Base-by-base conservation (phyloP, 2,888 invertebrate genomes). In the Apomyelois bistriatella region DNA sequence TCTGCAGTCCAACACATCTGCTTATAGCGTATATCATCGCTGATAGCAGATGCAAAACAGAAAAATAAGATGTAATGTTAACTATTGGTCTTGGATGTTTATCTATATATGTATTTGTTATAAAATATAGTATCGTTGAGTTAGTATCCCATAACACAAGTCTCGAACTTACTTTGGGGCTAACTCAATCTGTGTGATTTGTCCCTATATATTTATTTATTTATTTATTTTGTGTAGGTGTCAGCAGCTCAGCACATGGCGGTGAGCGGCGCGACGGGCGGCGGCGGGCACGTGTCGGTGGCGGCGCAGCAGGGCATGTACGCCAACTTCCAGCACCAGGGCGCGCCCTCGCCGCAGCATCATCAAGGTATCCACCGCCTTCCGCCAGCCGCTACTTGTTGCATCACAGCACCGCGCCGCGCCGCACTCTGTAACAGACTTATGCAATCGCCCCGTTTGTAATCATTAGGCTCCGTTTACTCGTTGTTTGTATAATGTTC, bases 221-320 rank as follows among this genome's bases (percentile, higher is more conserved):
- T 12, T 37, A 12, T 12, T 1, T n/a, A 1, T 52, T 57, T 54
- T 62, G 68, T 70, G 22, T 80, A 96, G 96, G 96, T 96, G 66
- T 95, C 96, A 1, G 95, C 96, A 65, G 96, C 96, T 30, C 97
- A 97, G 82, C 96, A 96, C 74, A 93, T 96, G 92, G 94, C 95
- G 81, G 91, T 95, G 65, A 93, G 93, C 68, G 93, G 94, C 62
- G 94, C 94, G 62, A 88, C 94, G 73, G 92, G 93, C 66, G 94
- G 93, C 66, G 94, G 93, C 57, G 94, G 94, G 46, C 87, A 85
- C 57, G 95, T 96, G 49, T 95, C 95, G 1, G 95, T 96, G 54
- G 95, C 95, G n/a, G 94, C 95, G 28, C 96, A 96, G 78, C 96
- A 96, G 79, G 95, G 95, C 65, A 94, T 96, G 92, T 96, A 95